Evolutionary conservation across 1,140 invertebrate genomes (phyloP).

Genomic region (Pygmarrhopalites habei): DNA sequence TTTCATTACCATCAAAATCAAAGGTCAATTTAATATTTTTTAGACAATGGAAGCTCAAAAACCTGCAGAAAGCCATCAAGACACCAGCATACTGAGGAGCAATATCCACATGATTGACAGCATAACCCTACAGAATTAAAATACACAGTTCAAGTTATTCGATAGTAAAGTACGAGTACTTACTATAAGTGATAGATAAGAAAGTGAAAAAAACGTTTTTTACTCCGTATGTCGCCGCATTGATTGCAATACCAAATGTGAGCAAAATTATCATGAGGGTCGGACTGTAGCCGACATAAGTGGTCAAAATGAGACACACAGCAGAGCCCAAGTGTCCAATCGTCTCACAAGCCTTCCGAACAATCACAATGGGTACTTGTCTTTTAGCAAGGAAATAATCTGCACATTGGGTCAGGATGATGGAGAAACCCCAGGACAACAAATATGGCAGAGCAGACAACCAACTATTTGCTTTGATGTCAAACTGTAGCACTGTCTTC

Average conservation of each 20-base stretch:
- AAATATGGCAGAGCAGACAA: slow-evolving; percentile 57
- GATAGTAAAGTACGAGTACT: no score
- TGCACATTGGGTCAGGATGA: slow-evolving; percentile 51
- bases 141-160: no score
- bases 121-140: no score
- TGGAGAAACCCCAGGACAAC: slow-evolving; percentile 55
- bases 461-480: slow-evolving; percentile 45
- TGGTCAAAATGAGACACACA: slow-evolving; percentile 63
- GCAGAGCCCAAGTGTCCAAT: slow-evolving; percentile 63
- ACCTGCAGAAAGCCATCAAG: slow-evolving; percentile 46
- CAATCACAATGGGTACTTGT: slow-evolving; percentile 57
- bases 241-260: slow-evolving; percentile 61
- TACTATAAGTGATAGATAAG: no score
- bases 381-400: slow-evolving; percentile 55
- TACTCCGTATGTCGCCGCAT: slow-evolving; percentile 52
- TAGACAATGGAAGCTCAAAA: no score
- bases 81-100: slow-evolving; percentile 68
- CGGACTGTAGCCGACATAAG: slow-evolving; percentile 68
- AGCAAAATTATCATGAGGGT: slow-evolving; percentile 61
- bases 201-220: no score
- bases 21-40: slow-evolving; percentile 32
- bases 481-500: slow-evolving; percentile 52
- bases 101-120: slow-evolving; percentile 62
- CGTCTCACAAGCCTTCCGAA: slow-evolving; percentile 62
- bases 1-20: slow-evolving; percentile 38